Conservation (phyloP, 53 echinoderm and acorn worm genomes). For the Apostichopus leukothele region DNA sequence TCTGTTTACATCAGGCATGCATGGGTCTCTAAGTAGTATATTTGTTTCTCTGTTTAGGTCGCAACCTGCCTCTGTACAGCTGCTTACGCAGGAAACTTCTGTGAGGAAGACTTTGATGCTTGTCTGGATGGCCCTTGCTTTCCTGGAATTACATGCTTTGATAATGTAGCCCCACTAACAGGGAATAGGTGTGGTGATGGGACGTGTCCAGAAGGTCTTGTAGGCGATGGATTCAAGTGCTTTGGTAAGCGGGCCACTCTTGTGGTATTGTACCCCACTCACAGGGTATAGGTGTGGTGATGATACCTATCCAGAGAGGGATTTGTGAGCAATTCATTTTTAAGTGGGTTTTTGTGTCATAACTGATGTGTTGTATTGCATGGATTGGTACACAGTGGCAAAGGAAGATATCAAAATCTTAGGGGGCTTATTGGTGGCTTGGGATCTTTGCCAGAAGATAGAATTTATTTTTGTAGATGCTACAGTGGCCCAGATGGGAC, state of each 20-base stretch:
- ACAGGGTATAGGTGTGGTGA: slow-evolving; percentile 29
- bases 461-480: too few relatives aligned
- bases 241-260: slow-evolving; percentile 71
- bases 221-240: slow-evolving; percentile 86
- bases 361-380: too few relatives aligned
- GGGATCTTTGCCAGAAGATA: too few relatives aligned
- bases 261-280: slow-evolving; percentile 52
- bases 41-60: slow-evolving; percentile 43
- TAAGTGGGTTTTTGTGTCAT: too few relatives aligned
- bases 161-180: slow-evolving; percentile 54
- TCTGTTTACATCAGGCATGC: too few relatives aligned
- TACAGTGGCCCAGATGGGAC: too few relatives aligned
- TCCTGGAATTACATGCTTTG: slow-evolving; percentile 75
- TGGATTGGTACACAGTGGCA: too few relatives aligned
- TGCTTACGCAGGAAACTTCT: slow-evolving; percentile 72
- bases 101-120: slow-evolving; percentile 72
- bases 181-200: slow-evolving; percentile 73
- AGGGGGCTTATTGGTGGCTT: too few relatives aligned
- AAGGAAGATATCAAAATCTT: too few relatives aligned
- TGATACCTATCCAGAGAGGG: not conserved
- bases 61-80: slow-evolving; percentile 65
- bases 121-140: slow-evolving; percentile 79
- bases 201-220: slow-evolving; percentile 70
- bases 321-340: too few relatives aligned
- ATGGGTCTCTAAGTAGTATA: too few relatives aligned